Evolutionary conservation across 2,113 vertebrate species (phyloP).

Genomic region (Nicator chloris): DNA sequence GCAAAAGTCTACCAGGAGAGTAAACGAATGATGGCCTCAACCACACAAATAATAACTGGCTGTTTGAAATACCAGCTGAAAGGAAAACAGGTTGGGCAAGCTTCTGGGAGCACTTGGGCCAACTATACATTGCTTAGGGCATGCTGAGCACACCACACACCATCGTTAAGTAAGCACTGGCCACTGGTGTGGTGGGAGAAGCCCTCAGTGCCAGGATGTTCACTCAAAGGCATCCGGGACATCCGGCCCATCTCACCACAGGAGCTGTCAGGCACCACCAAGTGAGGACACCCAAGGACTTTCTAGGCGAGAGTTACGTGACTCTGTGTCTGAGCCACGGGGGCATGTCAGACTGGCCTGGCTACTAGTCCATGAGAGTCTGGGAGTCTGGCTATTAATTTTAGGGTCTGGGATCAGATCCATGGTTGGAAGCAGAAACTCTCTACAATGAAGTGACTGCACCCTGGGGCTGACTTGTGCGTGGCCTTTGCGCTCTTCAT

Average conservation of each 20-base stretch:
- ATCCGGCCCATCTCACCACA: background rate
- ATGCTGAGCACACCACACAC: background rate
- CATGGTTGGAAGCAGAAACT: background rate
- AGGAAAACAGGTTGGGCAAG: constrained; percentile 53
- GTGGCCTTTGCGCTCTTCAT: background rate
- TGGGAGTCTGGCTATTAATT: constrained; percentile 24
- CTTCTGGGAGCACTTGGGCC: background rate
- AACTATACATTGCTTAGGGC: constrained; percentile 12
- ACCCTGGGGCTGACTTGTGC: constrained; percentile 21
- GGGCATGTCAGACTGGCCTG: background rate
- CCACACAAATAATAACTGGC: constrained; percentile 24
- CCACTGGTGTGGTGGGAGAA: background rate
- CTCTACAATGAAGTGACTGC: background rate
- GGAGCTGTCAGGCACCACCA: background rate
- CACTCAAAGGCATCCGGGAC: background rate
- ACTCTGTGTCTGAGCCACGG: background rate
- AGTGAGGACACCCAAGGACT: background rate
- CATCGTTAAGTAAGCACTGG: background rate
- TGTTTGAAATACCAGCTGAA: constrained; percentile 16
- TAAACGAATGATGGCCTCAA: background rate
- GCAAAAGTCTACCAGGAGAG: background rate
- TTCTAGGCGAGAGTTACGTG: constrained; percentile 17
- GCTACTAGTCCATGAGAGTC: background rate
- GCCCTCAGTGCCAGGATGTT: background rate
- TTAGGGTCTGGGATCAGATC: background rate